Percentiles rank a stretch among this genome's conserved stretches.
Conservation (phyloP, 2,888 invertebrate genomes). For the Plemyria rubiginata region DNA sequence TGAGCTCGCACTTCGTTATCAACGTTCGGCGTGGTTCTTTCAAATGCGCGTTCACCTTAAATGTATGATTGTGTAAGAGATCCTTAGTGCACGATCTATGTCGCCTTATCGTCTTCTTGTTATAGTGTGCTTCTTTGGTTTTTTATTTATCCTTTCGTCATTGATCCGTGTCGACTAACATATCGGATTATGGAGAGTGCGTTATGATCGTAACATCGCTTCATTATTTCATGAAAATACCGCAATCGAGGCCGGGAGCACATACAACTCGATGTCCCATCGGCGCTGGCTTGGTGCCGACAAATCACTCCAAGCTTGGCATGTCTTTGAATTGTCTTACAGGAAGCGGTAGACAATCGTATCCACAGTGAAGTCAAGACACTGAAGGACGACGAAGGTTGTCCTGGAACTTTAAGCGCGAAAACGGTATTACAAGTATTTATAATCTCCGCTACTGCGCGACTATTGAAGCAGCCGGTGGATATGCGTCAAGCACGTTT, state of each 20-base stretch:
- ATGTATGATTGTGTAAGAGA: constrained; percentile 8
- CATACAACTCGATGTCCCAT: background rate
- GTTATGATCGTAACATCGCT: constrained; percentile 22
- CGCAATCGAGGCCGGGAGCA: background rate
- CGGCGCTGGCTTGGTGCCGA: background rate
- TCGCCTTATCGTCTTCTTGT: constrained; percentile 12
- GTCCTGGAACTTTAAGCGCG: constrained; percentile 51
- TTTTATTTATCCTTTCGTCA: constrained; percentile 55
- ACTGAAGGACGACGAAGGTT: constrained; percentile 63
- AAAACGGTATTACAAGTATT: constrained; percentile 62
- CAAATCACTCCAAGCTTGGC: constrained; percentile 60
- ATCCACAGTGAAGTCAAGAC: constrained; percentile 68
- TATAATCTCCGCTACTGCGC: constrained; percentile 7
- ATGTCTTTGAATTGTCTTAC: constrained; percentile 70
- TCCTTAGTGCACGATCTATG: constrained; percentile 38
- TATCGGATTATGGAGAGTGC: constrained; percentile 19
- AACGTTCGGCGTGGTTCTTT: background rate
- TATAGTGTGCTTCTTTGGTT: constrained; percentile 58
- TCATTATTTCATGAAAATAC: constrained; percentile 15
- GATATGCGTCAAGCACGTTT: constrained; percentile 8
- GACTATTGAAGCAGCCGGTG: background rate
- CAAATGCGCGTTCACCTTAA: background rate
- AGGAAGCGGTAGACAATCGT: constrained; percentile 72
- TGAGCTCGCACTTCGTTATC: no score
- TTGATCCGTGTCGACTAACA: constrained; percentile 31